phyloP scores from a whole-genome alignment of 1,140 invertebrate species.

The Drosophila sulfurigaster region DNA sequence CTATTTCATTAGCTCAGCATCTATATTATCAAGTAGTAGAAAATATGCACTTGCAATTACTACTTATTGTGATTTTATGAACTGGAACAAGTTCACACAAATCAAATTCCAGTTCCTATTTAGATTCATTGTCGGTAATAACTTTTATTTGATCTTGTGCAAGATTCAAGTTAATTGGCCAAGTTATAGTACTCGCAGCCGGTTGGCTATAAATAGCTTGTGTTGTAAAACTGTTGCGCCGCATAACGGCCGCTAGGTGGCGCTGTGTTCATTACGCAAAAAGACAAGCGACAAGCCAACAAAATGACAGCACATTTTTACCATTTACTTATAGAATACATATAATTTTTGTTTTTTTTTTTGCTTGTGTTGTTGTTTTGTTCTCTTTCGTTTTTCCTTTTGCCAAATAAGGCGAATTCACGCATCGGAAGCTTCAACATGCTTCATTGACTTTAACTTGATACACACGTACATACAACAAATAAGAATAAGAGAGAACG shows the following conservation, averaged over 20 bases:
- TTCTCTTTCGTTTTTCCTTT: constrained; percentile 16
- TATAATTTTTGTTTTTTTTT: constrained; percentile 52
- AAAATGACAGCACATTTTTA: constrained; percentile 62
- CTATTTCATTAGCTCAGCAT: neutral
- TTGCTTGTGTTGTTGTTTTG: no score
- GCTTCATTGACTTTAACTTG: constrained; percentile 78
- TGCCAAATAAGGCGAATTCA: constrained; percentile 56
- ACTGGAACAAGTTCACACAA: constrained; percentile 2
- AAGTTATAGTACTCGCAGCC: neutral
- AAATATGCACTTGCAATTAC: constrained; percentile 1
- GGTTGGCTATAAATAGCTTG: constrained; percentile 22
- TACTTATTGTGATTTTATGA: neutral
- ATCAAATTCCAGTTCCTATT: neutral
- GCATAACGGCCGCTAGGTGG: constrained; percentile 18
- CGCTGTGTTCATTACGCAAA: constrained; percentile 45
- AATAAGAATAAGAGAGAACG: neutral
- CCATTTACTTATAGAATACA: constrained; percentile 31
- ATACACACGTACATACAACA: constrained; percentile 19
- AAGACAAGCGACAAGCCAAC: constrained; percentile 37
- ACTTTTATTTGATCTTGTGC: neutral
- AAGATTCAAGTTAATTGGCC: neutral
- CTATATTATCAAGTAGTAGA: neutral
- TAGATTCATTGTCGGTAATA: constrained; percentile 7
- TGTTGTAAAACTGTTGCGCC: constrained; percentile 57
- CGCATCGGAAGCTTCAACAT: constrained; percentile 73